phyloP scores from a whole-genome alignment of 2,113 vertebrate species.

The Egretta garzetta region DNA sequence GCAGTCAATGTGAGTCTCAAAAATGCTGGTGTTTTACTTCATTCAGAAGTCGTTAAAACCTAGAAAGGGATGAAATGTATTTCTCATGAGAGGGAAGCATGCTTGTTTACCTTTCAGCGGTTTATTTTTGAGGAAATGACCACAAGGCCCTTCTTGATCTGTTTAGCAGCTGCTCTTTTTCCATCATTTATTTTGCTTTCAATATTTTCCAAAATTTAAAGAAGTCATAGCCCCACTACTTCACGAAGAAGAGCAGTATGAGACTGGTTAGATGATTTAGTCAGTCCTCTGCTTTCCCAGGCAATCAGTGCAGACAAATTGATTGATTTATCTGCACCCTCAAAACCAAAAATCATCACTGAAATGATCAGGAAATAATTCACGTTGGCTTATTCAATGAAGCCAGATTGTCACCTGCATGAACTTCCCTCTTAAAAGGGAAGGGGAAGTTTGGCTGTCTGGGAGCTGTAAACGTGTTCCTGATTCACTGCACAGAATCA shows the following conservation, averaged over 20 bases:
- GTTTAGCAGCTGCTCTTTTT: slow-evolving; percentile 24
- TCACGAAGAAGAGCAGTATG: background rate
- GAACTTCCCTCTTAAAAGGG: background rate
- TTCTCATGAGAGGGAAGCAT: background rate
- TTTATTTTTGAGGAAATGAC: slow-evolving; percentile 56
- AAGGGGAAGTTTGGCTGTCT: background rate
- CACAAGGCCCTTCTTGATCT: background rate
- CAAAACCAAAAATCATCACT: background rate
- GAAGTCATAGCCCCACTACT: background rate
- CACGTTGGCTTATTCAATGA: rapidly evolving
- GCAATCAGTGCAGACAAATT: background rate
- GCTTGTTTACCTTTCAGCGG: background rate
- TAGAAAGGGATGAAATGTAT: background rate
- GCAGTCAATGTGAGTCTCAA: background rate
- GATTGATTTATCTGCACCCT: background rate
- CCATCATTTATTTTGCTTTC: slow-evolving; percentile 42
- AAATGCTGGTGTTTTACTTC: background rate
- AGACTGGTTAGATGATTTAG: background rate
- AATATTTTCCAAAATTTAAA: background rate
- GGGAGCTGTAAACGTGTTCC: background rate
- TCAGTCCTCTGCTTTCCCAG: background rate
- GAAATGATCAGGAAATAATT: background rate
- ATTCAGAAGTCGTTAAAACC: background rate
- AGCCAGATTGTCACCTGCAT: background rate
- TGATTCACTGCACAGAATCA: background rate